Conservation (phyloP, 1,140 invertebrate genomes). For the Portunus trituberculatus region DNA sequence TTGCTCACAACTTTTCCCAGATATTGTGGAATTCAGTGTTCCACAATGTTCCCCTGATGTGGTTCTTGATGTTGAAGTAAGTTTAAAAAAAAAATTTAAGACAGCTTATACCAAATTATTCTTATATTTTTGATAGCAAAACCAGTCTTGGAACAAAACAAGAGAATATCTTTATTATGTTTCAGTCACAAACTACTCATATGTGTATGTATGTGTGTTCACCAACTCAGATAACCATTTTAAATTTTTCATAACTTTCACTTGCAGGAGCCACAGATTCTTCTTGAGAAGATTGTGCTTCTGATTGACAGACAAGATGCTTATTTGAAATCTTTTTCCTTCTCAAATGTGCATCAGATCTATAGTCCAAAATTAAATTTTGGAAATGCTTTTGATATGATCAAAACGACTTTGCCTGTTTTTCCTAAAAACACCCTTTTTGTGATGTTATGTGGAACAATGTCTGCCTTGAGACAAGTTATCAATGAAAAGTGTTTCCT, state of each 20-base stretch:
- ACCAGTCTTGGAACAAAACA: too few relatives aligned
- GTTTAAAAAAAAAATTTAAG: not conserved
- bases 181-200: too few relatives aligned
- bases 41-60: not conserved
- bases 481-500: not conserved
- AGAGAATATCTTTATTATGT: too few relatives aligned
- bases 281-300: not conserved
- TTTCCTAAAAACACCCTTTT: not conserved
- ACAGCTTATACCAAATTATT: not conserved
- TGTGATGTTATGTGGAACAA: not conserved
- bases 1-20: not conserved
- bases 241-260: not conserved
- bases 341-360: not conserved
- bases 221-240: not conserved
- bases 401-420: not conserved
- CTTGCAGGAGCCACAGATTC: not conserved
- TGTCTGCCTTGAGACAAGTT: not conserved
- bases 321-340: not conserved
- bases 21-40: not conserved
- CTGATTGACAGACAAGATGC: constrained; percentile 8
- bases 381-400: not conserved
- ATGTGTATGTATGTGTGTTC: not conserved
- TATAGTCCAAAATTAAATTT: not conserved
- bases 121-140: not conserved
- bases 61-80: not conserved